Evolutionary conservation across 2,113 vertebrate species (phyloP).

Genomic region (Boleophthalmus pectinirostris): DNA sequence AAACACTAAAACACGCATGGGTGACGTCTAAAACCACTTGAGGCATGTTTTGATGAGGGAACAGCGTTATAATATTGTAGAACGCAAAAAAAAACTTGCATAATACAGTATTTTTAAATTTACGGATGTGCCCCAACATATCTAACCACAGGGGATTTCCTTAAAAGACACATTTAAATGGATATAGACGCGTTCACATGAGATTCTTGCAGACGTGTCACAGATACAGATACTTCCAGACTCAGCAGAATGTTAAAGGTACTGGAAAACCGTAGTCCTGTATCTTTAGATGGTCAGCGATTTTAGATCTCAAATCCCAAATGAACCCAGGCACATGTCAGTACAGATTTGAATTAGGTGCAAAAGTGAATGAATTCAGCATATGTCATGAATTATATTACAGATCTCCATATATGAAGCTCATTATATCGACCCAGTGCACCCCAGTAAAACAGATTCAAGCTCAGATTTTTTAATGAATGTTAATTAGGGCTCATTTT

Average conservation of each 20-base stretch:
- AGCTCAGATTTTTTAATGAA: too few species aligned
- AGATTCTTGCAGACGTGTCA: not conserved
- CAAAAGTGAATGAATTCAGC: not conserved
- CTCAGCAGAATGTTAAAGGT: not conserved
- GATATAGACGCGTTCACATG: not conserved
- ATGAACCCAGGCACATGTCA: not conserved
- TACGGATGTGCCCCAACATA: too few species aligned
- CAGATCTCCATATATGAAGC: not conserved
- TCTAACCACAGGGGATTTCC: too few species aligned
- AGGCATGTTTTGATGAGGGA: too few species aligned
- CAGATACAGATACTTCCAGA: not conserved
- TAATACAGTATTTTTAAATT: too few species aligned
- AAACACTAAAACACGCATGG: too few species aligned
- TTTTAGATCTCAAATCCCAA: constrained; percentile 2
- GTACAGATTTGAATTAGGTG: not conserved
- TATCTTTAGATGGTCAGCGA: not conserved
- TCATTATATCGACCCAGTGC: not conserved
- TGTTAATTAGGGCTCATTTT: too few species aligned
- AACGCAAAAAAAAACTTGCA: too few species aligned
- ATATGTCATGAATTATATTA: not conserved
- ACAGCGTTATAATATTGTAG: too few species aligned
- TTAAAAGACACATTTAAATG: constrained; percentile 1
- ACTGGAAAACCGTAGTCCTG: not conserved
- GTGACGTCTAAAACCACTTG: too few species aligned
- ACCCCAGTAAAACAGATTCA: not conserved